Conservation (phyloP, 2,888 invertebrate genomes). For the Calliopum simillimum region DNA sequence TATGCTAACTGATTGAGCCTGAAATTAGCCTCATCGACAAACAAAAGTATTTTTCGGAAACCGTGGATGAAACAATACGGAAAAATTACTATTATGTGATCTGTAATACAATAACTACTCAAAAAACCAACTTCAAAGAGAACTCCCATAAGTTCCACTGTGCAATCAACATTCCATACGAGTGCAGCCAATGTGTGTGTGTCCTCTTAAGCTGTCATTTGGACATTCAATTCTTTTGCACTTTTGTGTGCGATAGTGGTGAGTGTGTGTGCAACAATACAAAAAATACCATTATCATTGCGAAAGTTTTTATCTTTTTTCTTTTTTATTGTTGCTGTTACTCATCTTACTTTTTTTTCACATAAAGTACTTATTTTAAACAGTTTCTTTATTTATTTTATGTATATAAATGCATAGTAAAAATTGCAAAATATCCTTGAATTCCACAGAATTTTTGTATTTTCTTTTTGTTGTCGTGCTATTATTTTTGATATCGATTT, state of each 20-base stretch:
- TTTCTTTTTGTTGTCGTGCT: neutral
- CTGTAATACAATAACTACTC: too few relatives aligned
- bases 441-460: neutral
- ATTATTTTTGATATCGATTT: slow-evolving; percentile 8
- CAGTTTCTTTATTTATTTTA: neutral
- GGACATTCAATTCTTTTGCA: slow-evolving; percentile 35
- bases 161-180: too few relatives aligned
- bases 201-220: slow-evolving; percentile 36
- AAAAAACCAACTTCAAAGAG: too few relatives aligned
- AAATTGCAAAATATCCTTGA: neutral
- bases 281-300: slow-evolving; percentile 6
- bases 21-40: too few relatives aligned
- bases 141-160: too few relatives aligned
- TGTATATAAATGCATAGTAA: neutral
- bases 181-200: slow-evolving; percentile 26
- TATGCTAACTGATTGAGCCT: too few relatives aligned
- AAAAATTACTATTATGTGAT: too few relatives aligned
- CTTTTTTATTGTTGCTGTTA: slow-evolving; percentile 16
- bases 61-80: too few relatives aligned
- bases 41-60: too few relatives aligned
- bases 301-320: slow-evolving; percentile 19
- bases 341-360: slow-evolving; percentile 30
- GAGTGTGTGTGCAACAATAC: slow-evolving; percentile 17
- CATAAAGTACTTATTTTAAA: too few relatives aligned
- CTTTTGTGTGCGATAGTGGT: slow-evolving; percentile 18